These are phyloP conservation scores for Thecocarcelia acutangulata DNA, from an alignment of 2,888 invertebrate genomes.

Conservation along the genomic window DNA sequence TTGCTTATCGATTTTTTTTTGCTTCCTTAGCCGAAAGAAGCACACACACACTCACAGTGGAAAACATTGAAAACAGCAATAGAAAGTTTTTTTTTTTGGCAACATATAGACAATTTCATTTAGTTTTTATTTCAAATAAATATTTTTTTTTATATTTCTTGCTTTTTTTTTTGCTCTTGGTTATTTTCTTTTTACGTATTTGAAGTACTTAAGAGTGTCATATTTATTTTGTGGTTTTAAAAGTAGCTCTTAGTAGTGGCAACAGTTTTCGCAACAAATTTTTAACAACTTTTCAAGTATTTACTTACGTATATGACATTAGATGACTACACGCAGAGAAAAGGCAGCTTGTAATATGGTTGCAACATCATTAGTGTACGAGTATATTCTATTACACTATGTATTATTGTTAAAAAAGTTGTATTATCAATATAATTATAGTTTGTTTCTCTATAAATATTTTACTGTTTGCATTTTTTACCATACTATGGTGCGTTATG, in stretches of 20 bases:
- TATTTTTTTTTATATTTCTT: neutral
- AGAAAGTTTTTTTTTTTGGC: slow-evolving; percentile 35
- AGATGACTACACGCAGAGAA: neutral
- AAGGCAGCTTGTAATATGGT: too few relatives aligned
- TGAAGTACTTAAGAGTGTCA: slow-evolving; percentile 47
- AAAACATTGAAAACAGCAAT: slow-evolving; percentile 3
- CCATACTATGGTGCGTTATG: too few relatives aligned
- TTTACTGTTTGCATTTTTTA: too few relatives aligned
- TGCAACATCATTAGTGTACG: too few relatives aligned
- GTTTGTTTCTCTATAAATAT: too few relatives aligned
- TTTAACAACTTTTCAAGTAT: slow-evolving; percentile 55
- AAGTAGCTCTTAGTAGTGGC: slow-evolving; percentile 16
- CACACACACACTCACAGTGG: too few relatives aligned
- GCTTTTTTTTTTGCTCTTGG: slow-evolving; percentile 19
- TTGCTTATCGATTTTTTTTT: slow-evolving; percentile 39
- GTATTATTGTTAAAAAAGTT: too few relatives aligned
- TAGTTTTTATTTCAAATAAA: slow-evolving; percentile 23
- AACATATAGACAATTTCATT: slow-evolving; percentile 15
- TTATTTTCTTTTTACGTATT: slow-evolving; percentile 19
- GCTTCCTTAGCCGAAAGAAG: slow-evolving; percentile 1
- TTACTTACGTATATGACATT: neutral
- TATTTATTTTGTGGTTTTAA: slow-evolving; percentile 48
- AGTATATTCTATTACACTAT: too few relatives aligned
- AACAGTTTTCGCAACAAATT: slow-evolving; percentile 39
- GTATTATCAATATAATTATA: too few relatives aligned